A percentile compares a stretch with the other conserved stretches of the same genome.
Conservation (phyloP, 2,113 vertebrate species). For the Laticauda laticaudata region DNA sequence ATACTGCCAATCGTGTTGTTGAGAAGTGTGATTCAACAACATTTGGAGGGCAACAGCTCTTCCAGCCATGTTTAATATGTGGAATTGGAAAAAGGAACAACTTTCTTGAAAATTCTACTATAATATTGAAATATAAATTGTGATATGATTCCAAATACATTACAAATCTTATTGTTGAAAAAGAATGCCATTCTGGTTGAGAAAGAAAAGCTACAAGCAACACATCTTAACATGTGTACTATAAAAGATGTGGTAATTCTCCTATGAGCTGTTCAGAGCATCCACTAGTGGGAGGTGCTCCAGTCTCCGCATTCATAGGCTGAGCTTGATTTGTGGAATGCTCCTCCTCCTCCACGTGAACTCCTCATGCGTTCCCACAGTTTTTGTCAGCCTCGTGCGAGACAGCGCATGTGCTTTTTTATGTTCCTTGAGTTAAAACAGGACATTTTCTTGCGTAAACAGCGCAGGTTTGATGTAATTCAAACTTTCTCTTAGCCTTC, state of each 20-base stretch:
- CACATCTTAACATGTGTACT: not conserved
- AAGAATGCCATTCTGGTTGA: not conserved
- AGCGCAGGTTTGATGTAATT: too few species aligned
- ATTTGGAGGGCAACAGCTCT: not conserved
- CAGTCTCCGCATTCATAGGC: too few species aligned
- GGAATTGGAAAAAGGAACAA: not conserved
- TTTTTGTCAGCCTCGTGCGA: too few species aligned
- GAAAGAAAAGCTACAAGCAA: rapidly evolving
- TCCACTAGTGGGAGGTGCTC: too few species aligned
- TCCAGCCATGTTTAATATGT: not conserved
- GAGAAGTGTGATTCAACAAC: not conserved
- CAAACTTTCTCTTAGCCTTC: too few species aligned
- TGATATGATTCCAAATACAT: not conserved
- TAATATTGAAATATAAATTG: not conserved
- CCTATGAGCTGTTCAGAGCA: too few species aligned
- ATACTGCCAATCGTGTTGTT: not conserved
- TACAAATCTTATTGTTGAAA: not conserved
- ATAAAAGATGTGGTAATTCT: not conserved
- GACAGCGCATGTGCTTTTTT: too few species aligned
- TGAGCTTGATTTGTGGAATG: too few species aligned
- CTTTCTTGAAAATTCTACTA: not conserved
- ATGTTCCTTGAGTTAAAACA: too few species aligned
- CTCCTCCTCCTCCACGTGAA: too few species aligned
- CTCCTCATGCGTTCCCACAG: too few species aligned
- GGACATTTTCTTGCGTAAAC: too few species aligned